Evolutionary conservation across 1,140 invertebrate genomes (phyloP), one percentile per base, ranked within the genome.

Genomic region (Asobara japonica): DNA sequence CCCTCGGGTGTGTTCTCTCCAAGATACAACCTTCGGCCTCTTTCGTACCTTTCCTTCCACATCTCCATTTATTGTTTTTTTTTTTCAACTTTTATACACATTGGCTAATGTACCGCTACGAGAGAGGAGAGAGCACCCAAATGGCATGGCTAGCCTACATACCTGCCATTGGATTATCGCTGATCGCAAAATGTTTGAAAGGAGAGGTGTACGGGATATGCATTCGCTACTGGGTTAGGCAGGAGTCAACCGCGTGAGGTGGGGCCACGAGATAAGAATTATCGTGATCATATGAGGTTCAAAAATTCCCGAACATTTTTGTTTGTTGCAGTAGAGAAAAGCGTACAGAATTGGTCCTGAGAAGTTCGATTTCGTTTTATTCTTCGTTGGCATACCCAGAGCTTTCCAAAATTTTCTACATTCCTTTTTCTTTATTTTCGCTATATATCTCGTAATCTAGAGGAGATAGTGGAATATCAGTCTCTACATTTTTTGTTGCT

Each of bases 141-240:
- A 79, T 78, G 74, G 74, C 75, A 78, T 76, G 64, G 76, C 74
- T 80, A 80, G 77, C 79, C 79, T 79, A 80, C 76, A 72, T 73
- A 76, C 45, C 72, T 61, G 65, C 51, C 27, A 25, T 60, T 60
- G 25, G 27, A 62, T 62, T 62, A 62, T 62, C 60, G 29, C 27
- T 2, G 27, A 62, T 62, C 29, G 3, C 56, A 27, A 60, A 60
- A 51, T 62, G 36, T 65, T 56, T 45, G 45, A 38, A 61, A 45
- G 51, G 51, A 36, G 16, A 69, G 56, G 66, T 65, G 51, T 10
- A 56, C 25, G 51, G 22, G 22, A 25, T 45, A 45, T 56, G 22
- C 22, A 45, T 45, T 13, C n/a, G 13, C 51, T 56, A 56, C 51
- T 56, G 51, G 22, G 22, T 56, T 56, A 25, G 51, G 20, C 22